Conservation (phyloP, 2,888 invertebrate species). For the Oscheius sp. region DNA sequence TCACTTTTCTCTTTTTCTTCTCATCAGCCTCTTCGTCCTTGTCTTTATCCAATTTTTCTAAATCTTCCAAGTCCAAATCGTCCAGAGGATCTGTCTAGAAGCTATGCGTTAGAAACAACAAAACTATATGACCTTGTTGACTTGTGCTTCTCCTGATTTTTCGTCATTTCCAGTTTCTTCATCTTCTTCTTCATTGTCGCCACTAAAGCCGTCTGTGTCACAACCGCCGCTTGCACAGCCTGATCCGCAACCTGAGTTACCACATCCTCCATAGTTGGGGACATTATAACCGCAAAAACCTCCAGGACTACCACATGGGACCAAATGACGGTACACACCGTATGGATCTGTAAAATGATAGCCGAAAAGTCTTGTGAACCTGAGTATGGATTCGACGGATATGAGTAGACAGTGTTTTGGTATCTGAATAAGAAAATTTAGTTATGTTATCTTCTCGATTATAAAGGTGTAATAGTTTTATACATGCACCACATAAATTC, state of each 20-base stretch:
- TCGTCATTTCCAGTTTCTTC: conserved; percentile 31
- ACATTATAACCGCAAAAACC: conserved; percentile 26
- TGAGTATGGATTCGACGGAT: conserved; percentile 8
- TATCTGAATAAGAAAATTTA: too few relatives aligned
- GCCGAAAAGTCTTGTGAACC: not conserved
- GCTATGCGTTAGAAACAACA: conserved; percentile 32
- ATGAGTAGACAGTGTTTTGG: conserved; percentile 9
- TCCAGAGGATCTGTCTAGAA: conserved; percentile 44
- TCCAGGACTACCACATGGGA: conserved; percentile 47
- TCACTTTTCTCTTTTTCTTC: conserved; percentile 1
- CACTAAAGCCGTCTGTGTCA: conserved; percentile 19
- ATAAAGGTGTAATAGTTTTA: conserved; percentile 28
- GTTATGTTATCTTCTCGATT: too few relatives aligned
- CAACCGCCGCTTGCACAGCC: conserved; percentile 35
- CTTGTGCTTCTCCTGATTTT: conserved; percentile 22
- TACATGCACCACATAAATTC: too few relatives aligned
- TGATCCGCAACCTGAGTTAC: conserved; percentile 35
- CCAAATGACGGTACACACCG: conserved; percentile 38
- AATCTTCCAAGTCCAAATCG: conserved; percentile 50
- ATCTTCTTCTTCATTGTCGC: conserved; percentile 25
- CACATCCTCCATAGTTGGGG: conserved; percentile 27
- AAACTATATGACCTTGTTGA: too few relatives aligned
- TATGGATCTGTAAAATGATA: conserved; percentile 37
- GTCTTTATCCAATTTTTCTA: conserved; percentile 46
- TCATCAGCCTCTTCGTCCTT: conserved; percentile 10